Evolutionary conservation across 2,888 invertebrate species (phyloP).

Genomic region (Geotrupes spiniger): DNA sequence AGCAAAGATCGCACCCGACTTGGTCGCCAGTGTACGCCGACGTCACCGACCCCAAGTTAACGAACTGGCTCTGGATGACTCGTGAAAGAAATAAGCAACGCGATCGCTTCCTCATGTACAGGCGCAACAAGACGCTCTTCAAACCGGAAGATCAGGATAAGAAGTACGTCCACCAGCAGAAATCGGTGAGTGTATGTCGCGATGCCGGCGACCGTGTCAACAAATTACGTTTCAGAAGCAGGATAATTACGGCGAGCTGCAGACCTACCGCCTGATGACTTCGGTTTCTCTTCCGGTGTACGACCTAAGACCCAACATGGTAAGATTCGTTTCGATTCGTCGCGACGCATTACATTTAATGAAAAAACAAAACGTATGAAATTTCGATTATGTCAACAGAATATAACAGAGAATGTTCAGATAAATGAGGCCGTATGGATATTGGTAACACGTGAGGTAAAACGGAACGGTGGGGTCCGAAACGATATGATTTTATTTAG

Average conservation of each 20-base stretch:
- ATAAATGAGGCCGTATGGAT: conserved; percentile 94
- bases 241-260: conserved; percentile 61
- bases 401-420: conserved; percentile 94
- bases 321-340: conserved; percentile 51
- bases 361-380: too few relatives aligned
- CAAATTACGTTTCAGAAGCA: conserved; percentile 52
- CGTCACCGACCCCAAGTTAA: conserved; percentile 85
- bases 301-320: conserved; percentile 81
- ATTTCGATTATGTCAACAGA: conserved; percentile 72
- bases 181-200: conserved; percentile 46
- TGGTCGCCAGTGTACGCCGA: conserved; percentile 98
- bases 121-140: conserved; percentile 59
- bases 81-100: conserved; percentile 78
- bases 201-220: not conserved
- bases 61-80: conserved; percentile 87
- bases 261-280: conserved; percentile 81
- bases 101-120: conserved; percentile 68
- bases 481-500: too few relatives aligned
- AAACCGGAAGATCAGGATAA: conserved; percentile 64
- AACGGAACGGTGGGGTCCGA: conserved; percentile 7
- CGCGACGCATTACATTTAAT: not conserved
- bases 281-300: conserved; percentile 93
- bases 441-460: conserved; percentile 89
- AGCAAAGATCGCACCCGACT: conserved; percentile 78
- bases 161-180: conserved; percentile 55